Base-by-base conservation (phyloP, 1,140 invertebrate species). In the Drosophila athabasca region DNA sequence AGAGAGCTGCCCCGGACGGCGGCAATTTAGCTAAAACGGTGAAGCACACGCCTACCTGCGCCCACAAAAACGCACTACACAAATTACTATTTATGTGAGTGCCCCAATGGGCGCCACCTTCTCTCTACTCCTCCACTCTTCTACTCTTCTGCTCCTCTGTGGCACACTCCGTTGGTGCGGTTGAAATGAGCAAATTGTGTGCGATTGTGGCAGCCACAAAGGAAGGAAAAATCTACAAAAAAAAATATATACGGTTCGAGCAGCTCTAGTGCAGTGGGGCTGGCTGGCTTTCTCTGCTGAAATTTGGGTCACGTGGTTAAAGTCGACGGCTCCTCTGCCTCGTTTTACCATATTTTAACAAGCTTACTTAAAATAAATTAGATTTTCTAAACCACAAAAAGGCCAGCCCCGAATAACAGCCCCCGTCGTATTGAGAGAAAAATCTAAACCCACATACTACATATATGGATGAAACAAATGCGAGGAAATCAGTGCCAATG, bases 21-120 rank as follows among this genome's bases (percentile, higher is more conserved):
- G 83, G 79, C 82, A 87, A 87, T 87, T 87, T 87, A 81, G 82
- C 75, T 87, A 87, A 87, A 87, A 87, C 83, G 82, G 82, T 82
- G 35, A 68, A 76, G 71, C 71, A 64, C 81, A 87, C 82, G 82
- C 82, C 82, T 88, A 87, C 82, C 82, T 87, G 83, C 46, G 74
- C 79, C 74, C 77, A 87, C 78, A 71, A 77, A 75, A 85, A 85
- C 82, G 82, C 82, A 85, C 82, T 85, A 82, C 78, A 76, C 78
- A 85, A 85, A 85, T 85, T 85, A 80, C 81, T 87, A 85, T 85
- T 85, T 85, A 85, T 85, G 81, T 87, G 81, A 78, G 81, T 77
- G 78, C 76, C 61, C 67, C 68, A 68, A 73, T 17, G 48, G 15
- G 45, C 45, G 11, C 73, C 51, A 46, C 35, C 31, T 6, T 22